Evolutionary conservation across 2,797 vertebrate genomes (phyloP).

Genomic region (Xiphorhynchus erythropygius): DNA sequence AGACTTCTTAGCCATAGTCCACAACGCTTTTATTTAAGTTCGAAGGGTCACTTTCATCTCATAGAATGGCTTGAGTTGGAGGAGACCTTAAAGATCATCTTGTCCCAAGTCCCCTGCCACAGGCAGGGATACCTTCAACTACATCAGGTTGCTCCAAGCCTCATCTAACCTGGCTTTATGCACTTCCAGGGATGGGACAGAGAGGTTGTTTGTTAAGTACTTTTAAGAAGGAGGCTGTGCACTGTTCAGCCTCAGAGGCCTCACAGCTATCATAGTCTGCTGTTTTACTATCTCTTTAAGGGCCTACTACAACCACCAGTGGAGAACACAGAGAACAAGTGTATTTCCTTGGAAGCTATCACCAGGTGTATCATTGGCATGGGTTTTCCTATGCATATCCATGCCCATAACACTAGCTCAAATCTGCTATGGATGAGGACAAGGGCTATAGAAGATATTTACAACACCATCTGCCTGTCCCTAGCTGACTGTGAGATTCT

Average conservation of each 20-base stretch:
- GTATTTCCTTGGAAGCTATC: neutral
- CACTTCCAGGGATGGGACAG: neutral
- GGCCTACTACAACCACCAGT: neutral
- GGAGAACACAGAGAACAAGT: neutral
- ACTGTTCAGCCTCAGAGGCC: neutral
- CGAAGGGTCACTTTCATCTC: neutral
- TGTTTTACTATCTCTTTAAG: neutral
- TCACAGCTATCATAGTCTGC: neutral
- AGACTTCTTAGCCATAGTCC: neutral
- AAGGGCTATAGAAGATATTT: neutral
- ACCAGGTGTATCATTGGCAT: neutral
- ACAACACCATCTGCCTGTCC: neutral
- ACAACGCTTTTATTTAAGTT: neutral
- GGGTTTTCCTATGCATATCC: neutral
- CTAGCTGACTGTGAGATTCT: neutral
- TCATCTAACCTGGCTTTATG: neutral
- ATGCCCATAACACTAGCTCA: neutral
- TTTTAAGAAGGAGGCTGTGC: neutral
- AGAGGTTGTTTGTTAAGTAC: neutral
- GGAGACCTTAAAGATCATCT: neutral
- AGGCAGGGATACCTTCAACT: neutral
- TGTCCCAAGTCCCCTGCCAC: neutral
- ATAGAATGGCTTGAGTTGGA: neutral
- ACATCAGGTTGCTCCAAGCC: neutral
- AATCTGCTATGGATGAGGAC: neutral